Base-by-base conservation (phyloP, 64 coral and sea anemone species). In the Acropora tenuis region DNA sequence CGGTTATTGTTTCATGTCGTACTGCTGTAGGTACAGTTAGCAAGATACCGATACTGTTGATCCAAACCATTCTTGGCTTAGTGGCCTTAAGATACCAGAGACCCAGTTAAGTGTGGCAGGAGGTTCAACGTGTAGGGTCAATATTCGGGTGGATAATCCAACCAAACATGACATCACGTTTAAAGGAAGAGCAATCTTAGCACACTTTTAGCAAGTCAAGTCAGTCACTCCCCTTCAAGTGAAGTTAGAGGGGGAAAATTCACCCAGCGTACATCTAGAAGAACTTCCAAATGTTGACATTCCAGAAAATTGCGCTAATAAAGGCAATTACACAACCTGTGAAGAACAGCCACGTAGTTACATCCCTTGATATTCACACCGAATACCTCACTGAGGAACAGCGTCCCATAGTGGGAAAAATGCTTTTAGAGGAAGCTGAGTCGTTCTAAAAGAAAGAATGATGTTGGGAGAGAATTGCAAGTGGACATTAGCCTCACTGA, bases 101-200 rank as follows among this genome's bases (percentile, higher is more conserved):
- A 55, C 52, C 0, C 52, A 55, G 52, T 5, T 55, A 55, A 55
- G 6, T 55, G 52, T 55, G 52, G 52, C 3, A 55, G 52, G 52
- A 55, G 52, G 52, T 55, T 55, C 52, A 10, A 55, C 52, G 52
- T 55, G 52, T 55, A 55, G 52, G 52, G 89, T 91, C 6, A 50
- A 73, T 44, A 79, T 94, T 41, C 72, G 75, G 48, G 77, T 94
- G 48, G 71, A 87, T 79, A 94, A 94, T 87, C 88, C 76, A 72
- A 89, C 92, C 42, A 88, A 94, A 63, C 92, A 89, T 74, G 87
- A 89, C 4, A 83, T 89, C 76, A 50, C 60, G 2, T 89, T 89
- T 75, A 43, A 80, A 86, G 86, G 77, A 74, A 68, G 87, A 48
- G 73, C 87, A 48, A 40, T 85, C 13, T 16, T 94, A 53, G 87